Evolutionary conservation across 2,113 vertebrate genomes (phyloP).

Genomic region (Phaethon lepturus): DNA sequence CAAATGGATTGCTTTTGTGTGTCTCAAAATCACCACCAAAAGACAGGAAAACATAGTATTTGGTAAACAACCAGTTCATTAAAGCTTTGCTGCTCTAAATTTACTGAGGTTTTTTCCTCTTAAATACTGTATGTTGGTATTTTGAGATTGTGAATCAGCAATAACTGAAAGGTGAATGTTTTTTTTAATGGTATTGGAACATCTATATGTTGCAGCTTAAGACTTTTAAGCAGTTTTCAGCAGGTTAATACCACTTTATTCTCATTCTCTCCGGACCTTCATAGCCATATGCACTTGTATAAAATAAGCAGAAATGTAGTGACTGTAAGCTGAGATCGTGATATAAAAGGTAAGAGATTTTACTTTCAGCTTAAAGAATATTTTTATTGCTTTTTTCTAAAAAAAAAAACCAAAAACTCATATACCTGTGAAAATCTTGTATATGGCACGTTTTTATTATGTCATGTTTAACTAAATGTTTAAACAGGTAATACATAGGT

Average conservation of each 20-base stretch:
- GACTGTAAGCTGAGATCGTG: constrained; percentile 83
- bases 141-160: constrained; percentile 69
- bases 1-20: constrained; percentile 12
- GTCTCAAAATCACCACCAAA: constrained; percentile 13
- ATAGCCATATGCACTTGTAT: constrained; percentile 83
- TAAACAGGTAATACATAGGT: neutral
- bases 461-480: constrained; percentile 44
- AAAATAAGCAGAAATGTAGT: constrained; percentile 83
- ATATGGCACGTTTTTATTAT: constrained; percentile 24
- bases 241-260: constrained; percentile 81
- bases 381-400: constrained; percentile 65
- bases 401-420: neutral
- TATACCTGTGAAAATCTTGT: constrained; percentile 47
- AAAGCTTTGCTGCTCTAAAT: constrained; percentile 36
- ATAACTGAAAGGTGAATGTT: constrained; percentile 76
- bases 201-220: constrained; percentile 81
- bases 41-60: neutral
- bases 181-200: constrained; percentile 80
- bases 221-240: constrained; percentile 80
- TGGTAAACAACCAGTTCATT: neutral
- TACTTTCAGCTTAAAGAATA: constrained; percentile 81
- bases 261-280: constrained; percentile 80
- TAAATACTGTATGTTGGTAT: constrained; percentile 58
- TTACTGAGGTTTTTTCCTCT: neutral
- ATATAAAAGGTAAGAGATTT: constrained; percentile 82